Percentiles rank a stretch among this genome's conserved stretches.
These are phyloP conservation scores for Porites cylindrica DNA, from an alignment of 92 coral and sea anemone species.

Conservation along the genomic window DNA sequence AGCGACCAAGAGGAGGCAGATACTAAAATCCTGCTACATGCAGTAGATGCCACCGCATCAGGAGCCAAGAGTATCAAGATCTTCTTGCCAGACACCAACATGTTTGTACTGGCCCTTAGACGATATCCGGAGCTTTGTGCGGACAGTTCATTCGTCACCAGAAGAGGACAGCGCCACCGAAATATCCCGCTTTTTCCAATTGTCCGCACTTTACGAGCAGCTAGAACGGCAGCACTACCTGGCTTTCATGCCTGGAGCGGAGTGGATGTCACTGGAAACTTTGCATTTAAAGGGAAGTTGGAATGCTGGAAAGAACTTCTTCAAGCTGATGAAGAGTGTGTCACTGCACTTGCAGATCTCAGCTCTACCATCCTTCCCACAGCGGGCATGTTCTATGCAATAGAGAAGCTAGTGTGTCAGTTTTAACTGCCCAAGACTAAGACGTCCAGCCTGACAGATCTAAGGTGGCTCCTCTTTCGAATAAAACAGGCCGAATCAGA, in stretches of 20 bases:
- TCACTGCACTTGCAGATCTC: slow-evolving; percentile 45
- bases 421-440: slow-evolving; percentile 24
- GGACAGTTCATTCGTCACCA: slow-evolving; percentile 53
- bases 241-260: slow-evolving; percentile 66
- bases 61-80: slow-evolving; percentile 59
- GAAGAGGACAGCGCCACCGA: slow-evolving; percentile 61
- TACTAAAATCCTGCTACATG: slow-evolving; percentile 58
- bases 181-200: slow-evolving; percentile 51
- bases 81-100: slow-evolving; percentile 59
- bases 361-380: slow-evolving; percentile 31
- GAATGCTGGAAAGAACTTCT: slow-evolving; percentile 54
- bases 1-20: slow-evolving; percentile 72
- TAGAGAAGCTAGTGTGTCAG: slow-evolving; percentile 48
- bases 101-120: slow-evolving; percentile 64
- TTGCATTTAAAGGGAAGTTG: slow-evolving; percentile 61
- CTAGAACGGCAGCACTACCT: slow-evolving; percentile 55
- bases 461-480: slow-evolving; percentile 47
- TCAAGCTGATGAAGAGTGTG: slow-evolving; percentile 40
- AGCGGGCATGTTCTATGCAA: slow-evolving; percentile 38
- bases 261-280: slow-evolving; percentile 52
- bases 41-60: slow-evolving; percentile 54
- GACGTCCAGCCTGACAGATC: slow-evolving; percentile 31
- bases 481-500: slow-evolving; percentile 63
- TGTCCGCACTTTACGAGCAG: slow-evolving; percentile 46
- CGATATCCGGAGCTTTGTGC: slow-evolving; percentile 57